Evolutionary conservation across 2,888 invertebrate genomes (phyloP).

Genomic region (Cheilosia vulpina): DNA sequence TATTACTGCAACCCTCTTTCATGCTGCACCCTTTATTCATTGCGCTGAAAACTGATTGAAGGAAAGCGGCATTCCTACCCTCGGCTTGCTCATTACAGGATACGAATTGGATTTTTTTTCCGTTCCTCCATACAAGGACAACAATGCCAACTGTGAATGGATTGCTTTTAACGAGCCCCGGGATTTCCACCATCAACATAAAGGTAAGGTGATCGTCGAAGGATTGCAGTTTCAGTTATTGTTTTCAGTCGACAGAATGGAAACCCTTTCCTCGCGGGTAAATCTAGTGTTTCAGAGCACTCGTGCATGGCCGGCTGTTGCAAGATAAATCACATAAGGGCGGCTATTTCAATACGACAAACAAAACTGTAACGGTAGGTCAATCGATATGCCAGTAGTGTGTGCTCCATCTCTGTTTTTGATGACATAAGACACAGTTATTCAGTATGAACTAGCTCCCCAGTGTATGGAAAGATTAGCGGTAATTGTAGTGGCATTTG

Average conservation of each 20-base stretch:
- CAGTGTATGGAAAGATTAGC: conserved; percentile 10
- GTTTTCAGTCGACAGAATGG: conserved; percentile 29
- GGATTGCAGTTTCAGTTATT: conserved; percentile 53
- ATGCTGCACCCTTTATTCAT: conserved; percentile 55
- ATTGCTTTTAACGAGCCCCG: conserved; percentile 66
- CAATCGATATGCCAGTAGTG: conserved; percentile 1
- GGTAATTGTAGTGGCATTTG: conserved; percentile 34
- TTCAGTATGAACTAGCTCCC: conserved; percentile 1
- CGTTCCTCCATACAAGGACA: conserved; percentile 34
- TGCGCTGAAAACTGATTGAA: conserved; percentile 48
- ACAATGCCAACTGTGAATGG: conserved; percentile 41
- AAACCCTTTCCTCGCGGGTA: conserved; percentile 46
- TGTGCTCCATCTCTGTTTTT: background rate
- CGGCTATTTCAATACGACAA: conserved; percentile 7
- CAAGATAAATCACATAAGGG: conserved; percentile 8
- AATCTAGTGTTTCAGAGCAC: conserved; percentile 40
- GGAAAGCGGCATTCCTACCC: conserved; percentile 41
- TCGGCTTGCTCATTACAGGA: conserved; percentile 48
- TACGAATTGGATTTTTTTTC: conserved; percentile 41
- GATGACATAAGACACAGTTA: background rate
- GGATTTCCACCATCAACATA: conserved; percentile 52
- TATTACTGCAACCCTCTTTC: conserved; percentile 53
- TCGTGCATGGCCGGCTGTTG: conserved; percentile 33
- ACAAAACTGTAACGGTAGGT: conserved; percentile 34
- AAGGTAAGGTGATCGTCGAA: conserved; percentile 58